Conservation (phyloP, 2,888 invertebrate genomes). For the Saturnia pavonia region DNA sequence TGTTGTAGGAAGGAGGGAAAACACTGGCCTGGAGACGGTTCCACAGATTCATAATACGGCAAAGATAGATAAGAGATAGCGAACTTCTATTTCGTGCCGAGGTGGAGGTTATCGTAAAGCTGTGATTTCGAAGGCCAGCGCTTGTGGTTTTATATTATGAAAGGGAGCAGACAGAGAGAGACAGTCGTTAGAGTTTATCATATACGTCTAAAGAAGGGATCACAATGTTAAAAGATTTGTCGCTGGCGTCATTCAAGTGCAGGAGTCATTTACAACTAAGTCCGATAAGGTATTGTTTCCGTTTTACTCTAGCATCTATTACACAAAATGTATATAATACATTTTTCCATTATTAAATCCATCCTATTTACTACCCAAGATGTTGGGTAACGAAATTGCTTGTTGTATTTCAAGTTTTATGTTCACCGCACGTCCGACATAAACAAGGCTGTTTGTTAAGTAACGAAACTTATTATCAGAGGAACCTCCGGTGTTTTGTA, state of each 20-base stretch:
- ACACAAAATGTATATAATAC: not conserved
- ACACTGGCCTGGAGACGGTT: too few species aligned
- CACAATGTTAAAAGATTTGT: not conserved
- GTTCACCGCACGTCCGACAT: constrained; percentile 4
- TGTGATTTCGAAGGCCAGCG: too few species aligned
- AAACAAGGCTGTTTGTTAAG: constrained; percentile 7
- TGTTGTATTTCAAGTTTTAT: constrained; percentile 27
- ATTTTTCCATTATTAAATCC: not conserved
- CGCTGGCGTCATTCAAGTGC: not conserved
- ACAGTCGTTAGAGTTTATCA: too few species aligned
- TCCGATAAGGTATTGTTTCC: not conserved
- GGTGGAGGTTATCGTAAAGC: too few species aligned
- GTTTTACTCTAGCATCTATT: not conserved
- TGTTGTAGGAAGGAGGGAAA: too few species aligned
- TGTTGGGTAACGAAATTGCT: constrained; percentile 21
- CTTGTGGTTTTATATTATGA: too few species aligned
- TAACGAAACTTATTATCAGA: not conserved
- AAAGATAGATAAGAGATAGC: too few species aligned
- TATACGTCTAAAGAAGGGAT: too few species aligned
- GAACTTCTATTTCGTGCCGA: too few species aligned
- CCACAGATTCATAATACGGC: too few species aligned
- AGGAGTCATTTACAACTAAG: too few species aligned
- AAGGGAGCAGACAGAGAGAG: too few species aligned
- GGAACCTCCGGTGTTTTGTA: not conserved
- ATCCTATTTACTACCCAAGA: not conserved